Conservation (phyloP, 2,888 invertebrate species). For the Strigamia transsilvanica region DNA sequence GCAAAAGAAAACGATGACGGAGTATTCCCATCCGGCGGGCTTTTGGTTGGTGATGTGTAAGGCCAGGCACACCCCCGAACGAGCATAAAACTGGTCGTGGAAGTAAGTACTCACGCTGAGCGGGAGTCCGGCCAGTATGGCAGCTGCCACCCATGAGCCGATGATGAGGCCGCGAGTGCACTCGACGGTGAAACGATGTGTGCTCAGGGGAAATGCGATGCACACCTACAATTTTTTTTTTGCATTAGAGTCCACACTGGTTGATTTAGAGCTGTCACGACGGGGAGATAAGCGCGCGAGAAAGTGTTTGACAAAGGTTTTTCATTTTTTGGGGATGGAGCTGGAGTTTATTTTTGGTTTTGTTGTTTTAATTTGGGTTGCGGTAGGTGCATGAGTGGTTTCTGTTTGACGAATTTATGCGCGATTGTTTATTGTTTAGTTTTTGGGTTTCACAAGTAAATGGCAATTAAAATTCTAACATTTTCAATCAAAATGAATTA, state of each 20-base stretch:
- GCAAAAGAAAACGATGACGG: constrained; percentile 61
- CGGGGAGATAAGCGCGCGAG: neutral
- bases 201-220: constrained; percentile 56
- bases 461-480: no score
- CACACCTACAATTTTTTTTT: constrained; percentile 53
- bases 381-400: no score
- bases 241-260: neutral
- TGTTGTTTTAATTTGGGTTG: no score
- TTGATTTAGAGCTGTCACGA: neutral
- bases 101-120: constrained; percentile 61
- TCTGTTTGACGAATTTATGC: no score
- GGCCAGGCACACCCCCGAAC: constrained; percentile 63
- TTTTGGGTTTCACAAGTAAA: no score
- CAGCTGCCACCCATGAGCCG: constrained; percentile 60
- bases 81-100: constrained; percentile 60
- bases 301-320: neutral
- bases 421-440: no score
- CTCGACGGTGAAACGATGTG: constrained; percentile 58
- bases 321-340: neutral
- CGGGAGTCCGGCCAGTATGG: constrained; percentile 60
- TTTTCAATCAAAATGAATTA: no score
- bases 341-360: no score
- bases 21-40: constrained; percentile 63
- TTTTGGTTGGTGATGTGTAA: constrained; percentile 62
- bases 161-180: constrained; percentile 57